Percentiles rank a stretch among this genome's conserved stretches.
Conservation (phyloP, 2,888 invertebrate species). For the Nebria brevicollis region DNA sequence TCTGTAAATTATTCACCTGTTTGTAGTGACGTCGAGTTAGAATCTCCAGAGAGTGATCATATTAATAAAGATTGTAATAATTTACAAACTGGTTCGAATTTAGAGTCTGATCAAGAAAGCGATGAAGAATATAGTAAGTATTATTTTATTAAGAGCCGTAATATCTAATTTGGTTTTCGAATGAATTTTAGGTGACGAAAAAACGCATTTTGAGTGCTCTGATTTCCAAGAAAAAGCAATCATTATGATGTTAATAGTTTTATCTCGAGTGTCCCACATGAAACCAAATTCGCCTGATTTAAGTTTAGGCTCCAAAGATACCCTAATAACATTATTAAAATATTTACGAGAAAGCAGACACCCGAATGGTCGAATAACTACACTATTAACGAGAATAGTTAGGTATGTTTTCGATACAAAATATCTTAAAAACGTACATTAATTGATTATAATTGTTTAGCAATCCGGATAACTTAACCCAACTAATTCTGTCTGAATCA, state of each 20-base stretch:
- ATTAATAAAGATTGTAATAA: not conserved
- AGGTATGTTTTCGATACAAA: conserved; percentile 13
- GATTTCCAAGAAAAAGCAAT: conserved; percentile 41
- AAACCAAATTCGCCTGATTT: conserved; percentile 22
- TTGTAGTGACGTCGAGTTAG: conserved; percentile 68
- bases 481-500: conserved; percentile 17
- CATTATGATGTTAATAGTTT: conserved; percentile 36
- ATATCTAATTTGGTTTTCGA: not conserved
- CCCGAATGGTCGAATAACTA: conserved; percentile 30
- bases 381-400: conserved; percentile 29
- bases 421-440: not conserved
- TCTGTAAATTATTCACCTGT: conserved; percentile 75
- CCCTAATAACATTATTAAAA: conserved; percentile 33
- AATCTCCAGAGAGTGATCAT: conserved; percentile 51
- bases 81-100: conserved; percentile 16
- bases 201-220: conserved; percentile 27
- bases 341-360: conserved; percentile 37
- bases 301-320: conserved; percentile 23
- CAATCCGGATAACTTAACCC: conserved; percentile 29
- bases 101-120: conserved; percentile 25
- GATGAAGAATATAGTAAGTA: conserved; percentile 24
- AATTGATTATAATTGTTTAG: conserved; percentile 6
- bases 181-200: conserved; percentile 29
- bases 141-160: not conserved
- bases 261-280: conserved; percentile 30